Conservation (phyloP, 1,140 invertebrate genomes). For the Ylistrum balloti region DNA sequence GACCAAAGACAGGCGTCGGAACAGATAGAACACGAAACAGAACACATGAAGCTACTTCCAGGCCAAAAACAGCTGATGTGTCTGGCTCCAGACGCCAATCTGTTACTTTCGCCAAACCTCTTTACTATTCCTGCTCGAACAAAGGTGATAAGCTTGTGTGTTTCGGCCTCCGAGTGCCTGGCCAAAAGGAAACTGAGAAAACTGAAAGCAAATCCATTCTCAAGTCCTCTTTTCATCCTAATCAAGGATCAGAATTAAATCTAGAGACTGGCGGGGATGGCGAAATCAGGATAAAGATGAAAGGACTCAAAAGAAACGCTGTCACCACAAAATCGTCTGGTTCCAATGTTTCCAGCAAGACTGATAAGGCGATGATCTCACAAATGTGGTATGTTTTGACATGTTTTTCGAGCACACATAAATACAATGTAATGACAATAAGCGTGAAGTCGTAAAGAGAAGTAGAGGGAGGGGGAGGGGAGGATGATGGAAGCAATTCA, state of each 20-base stretch:
- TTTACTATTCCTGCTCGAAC: background rate
- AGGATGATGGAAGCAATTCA: too few species aligned
- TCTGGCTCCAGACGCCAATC: background rate
- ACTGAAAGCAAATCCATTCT: background rate
- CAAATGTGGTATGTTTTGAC: background rate
- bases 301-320: background rate
- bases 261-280: background rate
- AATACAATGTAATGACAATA: too few species aligned
- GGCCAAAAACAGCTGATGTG: background rate
- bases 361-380: background rate
- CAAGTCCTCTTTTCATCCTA: background rate
- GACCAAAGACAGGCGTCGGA: slow-evolving; percentile 4
- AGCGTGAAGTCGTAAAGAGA: too few species aligned
- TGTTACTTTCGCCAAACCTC: background rate
- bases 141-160: background rate
- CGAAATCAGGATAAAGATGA: background rate
- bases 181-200: background rate
- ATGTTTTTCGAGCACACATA: too few species aligned
- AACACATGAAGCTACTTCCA: background rate
- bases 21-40: background rate
- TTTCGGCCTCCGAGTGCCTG: background rate
- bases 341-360: too few species aligned
- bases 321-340: background rate
- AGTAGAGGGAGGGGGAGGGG: too few species aligned
- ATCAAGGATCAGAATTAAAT: background rate